These are phyloP conservation scores for Yponomeuta sedellus DNA, from an alignment of 2,888 invertebrate genomes.

Conservation along the genomic window DNA sequence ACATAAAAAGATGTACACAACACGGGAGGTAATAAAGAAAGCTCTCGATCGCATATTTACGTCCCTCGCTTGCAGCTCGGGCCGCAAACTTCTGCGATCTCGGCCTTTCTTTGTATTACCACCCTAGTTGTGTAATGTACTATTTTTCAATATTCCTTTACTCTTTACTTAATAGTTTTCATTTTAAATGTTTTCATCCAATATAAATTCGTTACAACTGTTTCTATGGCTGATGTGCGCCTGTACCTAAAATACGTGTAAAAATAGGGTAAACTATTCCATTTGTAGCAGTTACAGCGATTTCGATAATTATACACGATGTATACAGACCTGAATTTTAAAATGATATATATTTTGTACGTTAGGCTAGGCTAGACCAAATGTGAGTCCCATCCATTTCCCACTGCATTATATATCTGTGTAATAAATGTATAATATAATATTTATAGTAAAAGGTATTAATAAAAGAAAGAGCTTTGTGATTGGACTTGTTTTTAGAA, in stretches of 20 bases:
- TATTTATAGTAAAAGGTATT: conserved; percentile 20
- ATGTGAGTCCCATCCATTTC: conserved; percentile 33
- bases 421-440: conserved; percentile 26
- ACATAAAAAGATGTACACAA: no score
- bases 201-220: neutral
- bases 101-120: no score
- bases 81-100: no score
- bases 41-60: no score
- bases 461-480: conserved; percentile 18
- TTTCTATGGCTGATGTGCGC: neutral
- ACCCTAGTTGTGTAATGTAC: no score
- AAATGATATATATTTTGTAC: conserved; percentile 42
- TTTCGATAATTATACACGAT: conserved; percentile 10
- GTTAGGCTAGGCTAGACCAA: conserved; percentile 55
- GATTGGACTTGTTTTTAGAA: conserved; percentile 7
- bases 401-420: conserved; percentile 26
- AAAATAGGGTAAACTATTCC: conserved; percentile 4
- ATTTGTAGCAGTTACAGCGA: conserved; percentile 5
- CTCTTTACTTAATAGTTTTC: no score
- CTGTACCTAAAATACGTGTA: neutral
- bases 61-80: no score
- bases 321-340: conserved; percentile 29
- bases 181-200: no score
- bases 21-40: no score
- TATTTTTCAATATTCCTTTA: no score